Percentiles rank a stretch among this genome's conserved stretches.
Conservation (phyloP, 2,888 invertebrate genomes). For the Alentia gelatinosa region DNA sequence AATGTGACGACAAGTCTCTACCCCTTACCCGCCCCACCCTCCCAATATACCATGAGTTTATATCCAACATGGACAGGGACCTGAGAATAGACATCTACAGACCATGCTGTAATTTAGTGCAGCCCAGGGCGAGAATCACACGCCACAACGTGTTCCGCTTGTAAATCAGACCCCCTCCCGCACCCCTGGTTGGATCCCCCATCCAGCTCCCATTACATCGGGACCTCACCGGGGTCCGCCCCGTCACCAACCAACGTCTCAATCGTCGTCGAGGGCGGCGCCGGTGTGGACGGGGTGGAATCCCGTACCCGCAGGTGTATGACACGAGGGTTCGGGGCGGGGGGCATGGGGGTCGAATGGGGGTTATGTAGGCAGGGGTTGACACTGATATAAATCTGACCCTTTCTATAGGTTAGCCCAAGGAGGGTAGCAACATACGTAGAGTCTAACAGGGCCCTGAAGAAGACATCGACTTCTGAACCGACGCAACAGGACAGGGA, state of each 20-base stretch:
- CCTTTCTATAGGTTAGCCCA: neutral
- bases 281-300: neutral
- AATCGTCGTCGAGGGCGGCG: neutral
- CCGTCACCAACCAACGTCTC: neutral
- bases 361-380: neutral
- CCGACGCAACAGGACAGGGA: neutral
- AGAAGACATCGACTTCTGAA: neutral
- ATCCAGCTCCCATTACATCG: conserved; percentile 24
- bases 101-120: neutral
- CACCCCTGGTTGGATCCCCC: neutral
- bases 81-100: neutral
- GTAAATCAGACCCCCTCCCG: conserved; percentile 14
- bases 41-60: no score
- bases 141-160: neutral
- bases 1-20: neutral
- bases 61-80: neutral
- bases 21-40: neutral
- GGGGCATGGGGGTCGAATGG: neutral
- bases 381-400: conserved; percentile 11
- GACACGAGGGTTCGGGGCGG: neutral
- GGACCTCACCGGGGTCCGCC: neutral
- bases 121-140: neutral
- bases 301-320: neutral
- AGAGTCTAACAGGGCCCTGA: neutral
- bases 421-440: neutral